phyloP scores from a whole-genome alignment of 2,888 invertebrate genomes.

The Steinernema carpocapsae region DNA sequence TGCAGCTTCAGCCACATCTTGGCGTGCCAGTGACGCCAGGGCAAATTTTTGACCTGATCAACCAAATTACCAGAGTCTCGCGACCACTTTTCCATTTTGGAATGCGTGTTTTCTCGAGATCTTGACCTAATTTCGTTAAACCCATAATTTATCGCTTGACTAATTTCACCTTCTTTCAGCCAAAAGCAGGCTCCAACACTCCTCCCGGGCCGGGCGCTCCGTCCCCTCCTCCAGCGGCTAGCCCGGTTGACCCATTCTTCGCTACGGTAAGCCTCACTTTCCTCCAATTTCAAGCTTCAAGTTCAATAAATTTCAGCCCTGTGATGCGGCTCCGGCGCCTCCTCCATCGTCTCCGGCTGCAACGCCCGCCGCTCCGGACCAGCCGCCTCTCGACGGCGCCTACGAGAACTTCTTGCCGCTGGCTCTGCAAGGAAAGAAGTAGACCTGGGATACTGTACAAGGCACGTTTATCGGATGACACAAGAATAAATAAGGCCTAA shows the following conservation, averaged over 20 bases:
- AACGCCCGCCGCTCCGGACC: no score
- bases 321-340: neutral
- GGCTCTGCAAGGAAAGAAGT: neutral
- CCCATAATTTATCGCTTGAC: neutral
- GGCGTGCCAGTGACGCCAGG: no score
- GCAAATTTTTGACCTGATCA: no score
- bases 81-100: neutral
- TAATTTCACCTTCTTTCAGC: neutral
- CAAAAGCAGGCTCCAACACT: neutral
- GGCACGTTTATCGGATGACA: no score
- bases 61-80: neutral
- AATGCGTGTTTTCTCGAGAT: neutral
- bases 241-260: neutral
- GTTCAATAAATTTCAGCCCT: neutral
- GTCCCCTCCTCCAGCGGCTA: neutral
- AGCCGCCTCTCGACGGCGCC: neutral
- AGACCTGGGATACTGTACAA: no score
- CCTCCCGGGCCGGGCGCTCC: neutral
- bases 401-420: neutral
- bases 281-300: neutral
- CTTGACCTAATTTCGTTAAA: neutral
- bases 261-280: neutral
- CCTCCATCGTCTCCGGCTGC: neutral
- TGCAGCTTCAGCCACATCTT: no score
- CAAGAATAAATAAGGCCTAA: neutral